These are phyloP conservation scores for Aurelia sp. DNA, from an alignment of 30 jellyfish, hydroid and myxozoan genomes.

Conservation along the genomic window DNA sequence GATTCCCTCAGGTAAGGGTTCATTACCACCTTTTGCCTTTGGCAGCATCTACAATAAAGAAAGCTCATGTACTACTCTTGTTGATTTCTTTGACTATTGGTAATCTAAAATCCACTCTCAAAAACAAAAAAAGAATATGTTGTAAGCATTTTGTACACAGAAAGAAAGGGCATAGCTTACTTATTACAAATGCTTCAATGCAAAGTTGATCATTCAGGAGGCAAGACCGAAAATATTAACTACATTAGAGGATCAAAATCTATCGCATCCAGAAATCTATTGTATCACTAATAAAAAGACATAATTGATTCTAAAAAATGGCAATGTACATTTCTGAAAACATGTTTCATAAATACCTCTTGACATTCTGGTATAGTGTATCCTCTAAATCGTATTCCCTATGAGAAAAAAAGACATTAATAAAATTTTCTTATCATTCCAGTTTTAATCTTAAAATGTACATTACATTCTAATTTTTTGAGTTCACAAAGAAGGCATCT, in stretches of 20 bases:
- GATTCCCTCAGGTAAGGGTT: conserved; percentile 98
- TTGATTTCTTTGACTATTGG: too few relatives aligned
- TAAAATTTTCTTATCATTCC: neutral
- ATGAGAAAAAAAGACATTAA: neutral
- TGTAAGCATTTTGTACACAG: too few relatives aligned
- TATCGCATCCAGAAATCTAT: neutral
- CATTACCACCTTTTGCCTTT: conserved; percentile 91
- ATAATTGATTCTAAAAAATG: neutral
- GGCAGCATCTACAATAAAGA: conserved; percentile 78
- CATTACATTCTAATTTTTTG: neutral
- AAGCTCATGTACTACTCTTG: too few relatives aligned
- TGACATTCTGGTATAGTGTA: conserved; percentile 97
- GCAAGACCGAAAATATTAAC: too few relatives aligned
- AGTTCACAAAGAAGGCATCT: too few relatives aligned
- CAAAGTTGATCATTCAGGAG: too few relatives aligned
- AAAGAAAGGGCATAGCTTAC: too few relatives aligned
- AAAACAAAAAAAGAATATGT: neutral
- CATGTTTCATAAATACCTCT: conserved; percentile 58
- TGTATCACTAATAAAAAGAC: neutral
- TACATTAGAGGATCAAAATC: neutral
- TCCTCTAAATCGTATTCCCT: conserved; percentile 98
- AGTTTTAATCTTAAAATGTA: neutral
- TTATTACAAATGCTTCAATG: too few relatives aligned
- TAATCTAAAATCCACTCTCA: neutral
- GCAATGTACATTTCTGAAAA: neutral